These are phyloP conservation scores for Hemicordylus capensis DNA, from an alignment of 2,113 vertebrate species.

Conservation along the genomic window DNA sequence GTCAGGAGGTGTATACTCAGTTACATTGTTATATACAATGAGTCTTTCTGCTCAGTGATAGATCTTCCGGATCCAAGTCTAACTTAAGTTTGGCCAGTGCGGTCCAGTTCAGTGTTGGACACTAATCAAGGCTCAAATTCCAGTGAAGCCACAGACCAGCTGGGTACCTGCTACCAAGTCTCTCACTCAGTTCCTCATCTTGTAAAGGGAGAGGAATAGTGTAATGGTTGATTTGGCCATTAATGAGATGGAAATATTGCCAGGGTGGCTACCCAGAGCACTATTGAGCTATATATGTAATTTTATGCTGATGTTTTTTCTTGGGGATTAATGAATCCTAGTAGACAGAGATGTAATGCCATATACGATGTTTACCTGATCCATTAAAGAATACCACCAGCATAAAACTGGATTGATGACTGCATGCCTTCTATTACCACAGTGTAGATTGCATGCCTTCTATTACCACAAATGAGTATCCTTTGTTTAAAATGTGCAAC, in stretches of 20 bases:
- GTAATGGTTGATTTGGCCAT: neutral
- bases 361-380: neutral
- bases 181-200: neutral
- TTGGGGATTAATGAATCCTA: neutral
- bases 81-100: neutral
- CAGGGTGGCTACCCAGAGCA: neutral
- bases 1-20: neutral
- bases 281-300: neutral
- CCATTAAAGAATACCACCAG: neutral
- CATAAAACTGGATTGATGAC: neutral
- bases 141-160: neutral
- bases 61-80: neutral
- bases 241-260: neutral
- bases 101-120: neutral
- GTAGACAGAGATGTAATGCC: neutral
- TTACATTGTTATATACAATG: neutral
- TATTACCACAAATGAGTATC: constrained; percentile 36
- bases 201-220: neutral
- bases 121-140: neutral
- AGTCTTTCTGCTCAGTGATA: neutral
- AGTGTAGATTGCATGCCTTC: constrained; percentile 45
- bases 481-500: constrained; percentile 49
- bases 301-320: rapidly evolving
- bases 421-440: constrained; percentile 29
- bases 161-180: neutral